phyloP scores from a whole-genome alignment of 2,797 vertebrate species.

The Clamator glandarius region DNA sequence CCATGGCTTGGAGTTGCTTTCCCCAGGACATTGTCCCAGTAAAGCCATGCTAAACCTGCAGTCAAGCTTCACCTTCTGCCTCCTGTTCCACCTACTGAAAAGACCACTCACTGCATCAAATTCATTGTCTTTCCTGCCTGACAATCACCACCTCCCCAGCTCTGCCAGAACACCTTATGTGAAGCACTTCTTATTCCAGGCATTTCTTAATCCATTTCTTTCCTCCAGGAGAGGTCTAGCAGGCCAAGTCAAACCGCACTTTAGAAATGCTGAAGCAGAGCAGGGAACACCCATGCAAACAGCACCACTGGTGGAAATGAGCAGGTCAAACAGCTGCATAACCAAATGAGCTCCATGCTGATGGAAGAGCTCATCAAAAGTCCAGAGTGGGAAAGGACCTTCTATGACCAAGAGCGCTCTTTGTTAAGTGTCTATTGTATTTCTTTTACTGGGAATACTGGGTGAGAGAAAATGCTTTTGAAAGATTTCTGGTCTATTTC shows the following conservation, averaged over 20 bases:
- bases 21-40: no score
- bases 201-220: background rate
- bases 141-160: accelerated
- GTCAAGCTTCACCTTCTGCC: background rate
- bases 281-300: background rate
- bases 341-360: accelerated
- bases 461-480: background rate
- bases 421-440: background rate
- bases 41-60: background rate
- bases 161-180: background rate
- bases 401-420: background rate
- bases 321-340: background rate
- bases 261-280: background rate
- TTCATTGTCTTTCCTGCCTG: background rate
- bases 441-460: background rate
- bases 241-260: background rate
- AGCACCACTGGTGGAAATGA: background rate
- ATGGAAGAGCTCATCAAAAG: background rate
- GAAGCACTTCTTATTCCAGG: background rate
- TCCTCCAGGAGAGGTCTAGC: background rate
- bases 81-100: background rate
- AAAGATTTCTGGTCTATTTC: slow-evolving; percentile 5
- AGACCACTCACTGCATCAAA: background rate
- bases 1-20: background rate
- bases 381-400: background rate